Evolutionary conservation across 2,113 vertebrate species (phyloP).

Genomic region (Accipiter virgatus): DNA sequence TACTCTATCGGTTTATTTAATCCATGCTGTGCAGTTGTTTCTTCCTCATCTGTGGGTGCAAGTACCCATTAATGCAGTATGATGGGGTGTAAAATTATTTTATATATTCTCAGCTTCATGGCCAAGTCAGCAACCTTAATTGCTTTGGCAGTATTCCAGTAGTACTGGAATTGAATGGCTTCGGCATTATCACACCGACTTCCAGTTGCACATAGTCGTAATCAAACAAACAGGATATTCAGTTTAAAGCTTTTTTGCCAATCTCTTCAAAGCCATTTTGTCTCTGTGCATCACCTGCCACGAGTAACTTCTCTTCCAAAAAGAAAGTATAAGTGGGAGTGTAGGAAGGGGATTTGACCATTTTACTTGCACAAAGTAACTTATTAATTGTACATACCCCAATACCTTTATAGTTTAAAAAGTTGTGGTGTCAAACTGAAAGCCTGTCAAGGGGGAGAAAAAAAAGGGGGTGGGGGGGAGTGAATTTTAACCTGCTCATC

Average conservation of each 20-base stretch:
- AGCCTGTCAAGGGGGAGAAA: neutral
- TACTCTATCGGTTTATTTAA: neutral
- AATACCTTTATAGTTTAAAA: neutral
- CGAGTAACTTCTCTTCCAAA: neutral
- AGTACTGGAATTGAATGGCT: constrained; percentile 64
- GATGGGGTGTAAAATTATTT: constrained; percentile 3
- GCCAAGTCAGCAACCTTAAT: constrained; percentile 65
- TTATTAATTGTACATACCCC: neutral
- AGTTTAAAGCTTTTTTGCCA: constrained; percentile 54
- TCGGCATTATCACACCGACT: constrained; percentile 48
- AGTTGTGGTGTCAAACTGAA: neutral
- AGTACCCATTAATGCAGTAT: neutral
- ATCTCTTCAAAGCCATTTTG: neutral
- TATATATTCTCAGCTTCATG: constrained; percentile 29
- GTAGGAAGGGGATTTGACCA: neutral
- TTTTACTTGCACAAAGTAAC: neutral
- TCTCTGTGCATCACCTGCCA: constrained; percentile 35
- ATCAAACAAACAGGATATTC: constrained; percentile 53
- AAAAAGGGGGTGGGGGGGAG: accelerated
- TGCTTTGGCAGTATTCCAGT: constrained; percentile 63
- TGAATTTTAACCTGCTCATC: neutral
- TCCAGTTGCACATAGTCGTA: constrained; percentile 43
- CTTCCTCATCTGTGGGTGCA: neutral
- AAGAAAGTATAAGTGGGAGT: neutral
- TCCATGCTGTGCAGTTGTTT: neutral